phyloP scores from a whole-genome alignment of 2,888 invertebrate species.

The Heliconius ethilla region DNA sequence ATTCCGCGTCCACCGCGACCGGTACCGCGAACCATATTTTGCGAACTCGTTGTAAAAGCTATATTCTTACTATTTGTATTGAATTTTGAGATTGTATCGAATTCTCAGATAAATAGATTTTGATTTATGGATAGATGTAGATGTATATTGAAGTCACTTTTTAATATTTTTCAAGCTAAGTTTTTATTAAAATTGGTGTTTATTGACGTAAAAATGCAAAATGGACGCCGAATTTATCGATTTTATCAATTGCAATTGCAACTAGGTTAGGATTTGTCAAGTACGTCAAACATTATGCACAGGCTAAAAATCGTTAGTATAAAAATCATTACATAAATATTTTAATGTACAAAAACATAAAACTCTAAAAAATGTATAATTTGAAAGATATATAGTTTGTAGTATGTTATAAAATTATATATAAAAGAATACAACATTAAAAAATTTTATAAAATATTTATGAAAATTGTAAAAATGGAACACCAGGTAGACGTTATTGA shows the following conservation, averaged over 20 bases:
- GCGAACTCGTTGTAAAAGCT: background rate
- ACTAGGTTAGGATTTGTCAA: background rate
- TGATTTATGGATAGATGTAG: background rate
- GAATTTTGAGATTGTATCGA: background rate
- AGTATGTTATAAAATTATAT: no score
- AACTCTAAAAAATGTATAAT: no score
- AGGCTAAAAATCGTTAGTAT: background rate
- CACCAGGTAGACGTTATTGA: constrained; percentile 2
- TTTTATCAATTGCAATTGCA: background rate
- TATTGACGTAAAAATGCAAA: constrained; percentile 7
- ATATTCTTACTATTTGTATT: background rate
- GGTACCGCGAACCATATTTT: constrained; percentile 86
- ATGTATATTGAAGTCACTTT: background rate
- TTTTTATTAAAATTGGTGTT: background rate
- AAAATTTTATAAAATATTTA: background rate
- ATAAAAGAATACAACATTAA: background rate
- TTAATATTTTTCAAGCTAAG: background rate
- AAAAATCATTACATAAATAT: no score
- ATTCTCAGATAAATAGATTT: background rate
- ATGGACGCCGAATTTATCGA: constrained; percentile 16
- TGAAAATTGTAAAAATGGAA: background rate
- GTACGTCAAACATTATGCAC: background rate
- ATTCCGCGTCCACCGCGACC: constrained; percentile 87
- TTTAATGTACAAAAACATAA: no score
- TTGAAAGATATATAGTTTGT: no score